These are phyloP conservation scores for Pangasius sanitwongsei DNA, from an alignment of 2,797 vertebrate genomes.

Conservation along the genomic window DNA sequence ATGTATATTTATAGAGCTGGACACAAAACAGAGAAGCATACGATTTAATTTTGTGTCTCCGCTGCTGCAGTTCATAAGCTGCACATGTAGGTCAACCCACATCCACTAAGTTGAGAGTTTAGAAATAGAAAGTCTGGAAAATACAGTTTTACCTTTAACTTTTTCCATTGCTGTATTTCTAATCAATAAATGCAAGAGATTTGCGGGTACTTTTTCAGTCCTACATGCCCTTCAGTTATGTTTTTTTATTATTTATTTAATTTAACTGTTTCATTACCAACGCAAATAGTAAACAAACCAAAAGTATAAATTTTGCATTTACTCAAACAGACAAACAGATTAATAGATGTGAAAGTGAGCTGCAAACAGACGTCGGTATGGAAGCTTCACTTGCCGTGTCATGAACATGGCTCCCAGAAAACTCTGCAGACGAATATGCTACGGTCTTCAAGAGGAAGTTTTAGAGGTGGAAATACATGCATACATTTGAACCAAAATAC, in stretches of 20 bases:
- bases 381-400: background rate
- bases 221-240: background rate
- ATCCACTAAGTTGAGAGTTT: background rate
- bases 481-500: background rate
- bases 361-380: too few species aligned
- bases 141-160: background rate
- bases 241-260: too few species aligned
- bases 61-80: background rate
- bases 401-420: background rate
- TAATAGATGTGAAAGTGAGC: background rate
- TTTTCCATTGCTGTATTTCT: background rate
- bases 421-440: too few species aligned
- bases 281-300: background rate
- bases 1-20: background rate
- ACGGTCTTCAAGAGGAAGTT: background rate
- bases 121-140: background rate
- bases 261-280: background rate
- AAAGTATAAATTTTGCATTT: background rate
- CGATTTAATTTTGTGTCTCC: background rate
- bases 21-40: background rate
- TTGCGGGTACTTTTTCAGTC: background rate
- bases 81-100: slow-evolving; percentile 10
- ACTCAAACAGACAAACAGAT: too few species aligned
- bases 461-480: background rate
- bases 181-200: background rate